These are phyloP conservation scores for Ceratosolen fusciceps DNA, from an alignment of 1,140 invertebrate species.

Conservation along the genomic window DNA sequence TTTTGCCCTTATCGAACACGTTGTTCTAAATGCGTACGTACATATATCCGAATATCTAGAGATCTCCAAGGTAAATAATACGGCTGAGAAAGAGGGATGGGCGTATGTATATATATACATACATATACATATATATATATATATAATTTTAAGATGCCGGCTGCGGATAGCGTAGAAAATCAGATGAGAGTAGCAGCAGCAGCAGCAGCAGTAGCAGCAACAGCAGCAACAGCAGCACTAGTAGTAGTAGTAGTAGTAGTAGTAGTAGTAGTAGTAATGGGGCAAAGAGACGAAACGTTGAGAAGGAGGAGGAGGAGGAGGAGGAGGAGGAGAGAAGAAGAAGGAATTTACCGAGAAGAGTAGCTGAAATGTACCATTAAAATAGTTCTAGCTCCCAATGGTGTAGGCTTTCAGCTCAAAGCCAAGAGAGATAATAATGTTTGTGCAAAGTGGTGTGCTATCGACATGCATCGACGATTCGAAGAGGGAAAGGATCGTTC, in stretches of 20 bases:
- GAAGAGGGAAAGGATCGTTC: background rate
- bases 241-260: too few relatives aligned
- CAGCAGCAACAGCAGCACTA: too few relatives aligned
- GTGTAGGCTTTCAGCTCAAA: background rate
- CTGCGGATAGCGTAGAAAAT: conserved; percentile 34
- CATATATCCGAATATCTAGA: background rate
- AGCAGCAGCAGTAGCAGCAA: too few relatives aligned
- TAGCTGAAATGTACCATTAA: background rate
- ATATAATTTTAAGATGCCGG: conserved; percentile 4
- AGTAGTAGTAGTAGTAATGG: too few relatives aligned
- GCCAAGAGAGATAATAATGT: background rate
- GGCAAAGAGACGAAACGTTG: background rate
- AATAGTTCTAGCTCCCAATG: background rate
- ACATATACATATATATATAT: too few relatives aligned
- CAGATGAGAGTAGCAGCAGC: background rate
- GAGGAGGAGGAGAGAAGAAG: conserved; percentile 20
- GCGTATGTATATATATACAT: too few relatives aligned
- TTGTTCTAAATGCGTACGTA: background rate
- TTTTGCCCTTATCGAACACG: background rate
- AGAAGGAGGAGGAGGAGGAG: background rate
- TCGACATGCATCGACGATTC: background rate
- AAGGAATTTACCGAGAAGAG: conserved; percentile 17
- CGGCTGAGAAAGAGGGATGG: background rate
- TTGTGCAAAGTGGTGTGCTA: background rate
- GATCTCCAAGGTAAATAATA: background rate